Conservation (phyloP, 2,888 invertebrate genomes). For the Torymus tubicola region DNA sequence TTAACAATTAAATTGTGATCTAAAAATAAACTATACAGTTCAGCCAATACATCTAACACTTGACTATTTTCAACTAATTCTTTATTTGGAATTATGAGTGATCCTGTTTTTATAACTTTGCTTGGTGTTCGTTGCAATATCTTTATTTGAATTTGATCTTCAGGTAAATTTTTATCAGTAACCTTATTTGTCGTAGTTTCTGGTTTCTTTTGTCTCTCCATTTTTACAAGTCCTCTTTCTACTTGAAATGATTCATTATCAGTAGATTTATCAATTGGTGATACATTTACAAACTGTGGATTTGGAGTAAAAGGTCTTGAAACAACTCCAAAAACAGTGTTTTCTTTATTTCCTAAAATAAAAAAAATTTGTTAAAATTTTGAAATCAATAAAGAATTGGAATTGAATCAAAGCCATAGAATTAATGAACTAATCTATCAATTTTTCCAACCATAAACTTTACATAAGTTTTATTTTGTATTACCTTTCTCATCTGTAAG, state of each 20-base stretch:
- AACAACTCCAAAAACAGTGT: constrained; percentile 65
- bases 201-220: constrained; percentile 67
- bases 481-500: constrained; percentile 63
- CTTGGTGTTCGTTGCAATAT: constrained; percentile 49
- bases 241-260: constrained; percentile 64
- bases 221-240: constrained; percentile 67
- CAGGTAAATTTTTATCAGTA: constrained; percentile 19
- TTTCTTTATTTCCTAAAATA: constrained; percentile 60
- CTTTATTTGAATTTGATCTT: constrained; percentile 46
- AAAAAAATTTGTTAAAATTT: background rate
- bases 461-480: background rate
- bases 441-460: constrained; percentile 10
- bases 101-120: constrained; percentile 55
- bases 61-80: constrained; percentile 77
- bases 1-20: constrained; percentile 82
- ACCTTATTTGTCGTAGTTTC: constrained; percentile 52
- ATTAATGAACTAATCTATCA: constrained; percentile 30
- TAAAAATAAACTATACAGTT: constrained; percentile 80
- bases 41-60: constrained; percentile 79
- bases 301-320: constrained; percentile 64
- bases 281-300: constrained; percentile 66
- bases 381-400: too few relatives aligned
- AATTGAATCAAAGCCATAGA: too few relatives aligned
- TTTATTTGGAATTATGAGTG: constrained; percentile 75
- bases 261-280: constrained; percentile 63